Percentiles rank a stretch among this genome's conserved stretches.
These are phyloP conservation scores for Tricholaema leucomelas DNA, from an alignment of 2,113 vertebrate genomes.

Conservation along the genomic window DNA sequence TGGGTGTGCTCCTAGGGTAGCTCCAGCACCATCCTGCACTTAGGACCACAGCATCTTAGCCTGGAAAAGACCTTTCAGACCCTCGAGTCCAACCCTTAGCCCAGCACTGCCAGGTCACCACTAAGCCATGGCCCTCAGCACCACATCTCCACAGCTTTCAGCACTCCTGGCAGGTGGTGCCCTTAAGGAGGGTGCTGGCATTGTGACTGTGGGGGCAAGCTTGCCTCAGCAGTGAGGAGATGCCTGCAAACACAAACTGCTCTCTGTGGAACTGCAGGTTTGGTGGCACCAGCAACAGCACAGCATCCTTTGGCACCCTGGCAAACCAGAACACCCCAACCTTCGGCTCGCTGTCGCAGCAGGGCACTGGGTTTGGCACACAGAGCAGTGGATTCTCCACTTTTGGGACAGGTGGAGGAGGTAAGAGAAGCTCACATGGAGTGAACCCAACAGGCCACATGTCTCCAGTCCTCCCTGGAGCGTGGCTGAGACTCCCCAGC, in stretches of 20 bases:
- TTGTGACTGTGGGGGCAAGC: background rate
- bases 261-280: conserved; percentile 78
- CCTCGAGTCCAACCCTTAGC: no score
- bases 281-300: conserved; percentile 80
- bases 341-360: conserved; percentile 87
- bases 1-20: background rate
- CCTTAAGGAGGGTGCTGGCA: background rate
- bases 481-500: background rate
- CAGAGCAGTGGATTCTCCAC: conserved; percentile 84
- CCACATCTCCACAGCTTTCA: no score
- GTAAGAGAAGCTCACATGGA: conserved; percentile 45
- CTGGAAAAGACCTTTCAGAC: no score
- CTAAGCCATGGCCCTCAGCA: no score
- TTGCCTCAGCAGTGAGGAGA: background rate
- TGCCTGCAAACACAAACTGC: background rate
- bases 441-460: background rate
- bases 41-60: no score
- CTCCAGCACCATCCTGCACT: no score
- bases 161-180: background rate
- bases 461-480: background rate
- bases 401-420: conserved; percentile 83
- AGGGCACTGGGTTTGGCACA: conserved; percentile 80
- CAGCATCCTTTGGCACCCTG: conserved; percentile 83
- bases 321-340: conserved; percentile 84
- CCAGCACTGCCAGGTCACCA: no score